A percentile compares a stretch with the other conserved stretches of the same genome.
Conservation (phyloP, 2,113 vertebrate genomes). For the Ellobius talpinus region DNA sequence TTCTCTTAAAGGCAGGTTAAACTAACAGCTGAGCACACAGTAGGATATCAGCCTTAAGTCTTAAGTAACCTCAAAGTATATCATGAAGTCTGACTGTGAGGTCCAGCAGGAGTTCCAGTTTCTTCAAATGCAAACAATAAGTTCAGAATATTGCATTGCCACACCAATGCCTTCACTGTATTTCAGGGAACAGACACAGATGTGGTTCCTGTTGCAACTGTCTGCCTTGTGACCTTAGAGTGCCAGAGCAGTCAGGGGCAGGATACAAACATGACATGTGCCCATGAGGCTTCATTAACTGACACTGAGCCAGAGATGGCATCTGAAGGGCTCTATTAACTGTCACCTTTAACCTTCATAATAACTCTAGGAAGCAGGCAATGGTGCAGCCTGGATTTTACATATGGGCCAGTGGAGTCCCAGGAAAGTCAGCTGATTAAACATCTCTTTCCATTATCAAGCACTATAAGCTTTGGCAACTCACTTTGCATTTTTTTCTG, state of each 20-base stretch:
- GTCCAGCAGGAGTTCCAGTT: background rate
- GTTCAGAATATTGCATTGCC: background rate
- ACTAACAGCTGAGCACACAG: background rate
- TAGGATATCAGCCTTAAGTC: background rate
- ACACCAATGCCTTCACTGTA: background rate
- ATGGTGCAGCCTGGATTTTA: background rate
- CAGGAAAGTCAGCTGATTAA: background rate
- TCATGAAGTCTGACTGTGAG: background rate
- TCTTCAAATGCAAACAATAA: background rate
- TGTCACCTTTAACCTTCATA: background rate
- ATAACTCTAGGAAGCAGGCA: background rate
- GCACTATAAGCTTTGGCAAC: conserved; percentile 63
- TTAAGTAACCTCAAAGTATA: background rate
- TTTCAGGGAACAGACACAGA: background rate
- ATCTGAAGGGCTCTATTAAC: background rate
- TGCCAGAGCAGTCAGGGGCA: background rate
- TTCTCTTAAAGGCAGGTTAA: background rate
- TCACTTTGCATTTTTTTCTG: conserved; percentile 89
- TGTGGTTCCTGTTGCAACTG: background rate
- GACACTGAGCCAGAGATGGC: background rate
- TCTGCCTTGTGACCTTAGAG: background rate
- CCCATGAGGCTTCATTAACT: background rate
- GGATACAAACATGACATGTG: too few species aligned
- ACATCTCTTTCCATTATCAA: background rate
- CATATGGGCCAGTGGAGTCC: background rate